phyloP scores from a whole-genome alignment of 2,113 vertebrate genomes.

The Camelus bactrianus region DNA sequence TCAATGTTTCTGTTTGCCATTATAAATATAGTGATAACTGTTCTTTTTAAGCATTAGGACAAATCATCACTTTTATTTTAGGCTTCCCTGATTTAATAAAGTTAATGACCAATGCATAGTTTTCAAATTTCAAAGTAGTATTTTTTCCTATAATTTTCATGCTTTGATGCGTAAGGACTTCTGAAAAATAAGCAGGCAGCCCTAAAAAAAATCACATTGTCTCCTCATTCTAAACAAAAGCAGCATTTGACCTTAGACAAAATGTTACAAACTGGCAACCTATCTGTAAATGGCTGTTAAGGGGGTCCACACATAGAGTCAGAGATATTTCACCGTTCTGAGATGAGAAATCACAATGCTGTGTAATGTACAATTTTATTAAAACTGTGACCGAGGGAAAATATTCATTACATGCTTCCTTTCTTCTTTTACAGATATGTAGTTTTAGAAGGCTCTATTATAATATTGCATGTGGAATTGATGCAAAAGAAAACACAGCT shows the following conservation, averaged over 20 bases:
- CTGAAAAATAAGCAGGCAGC: background rate
- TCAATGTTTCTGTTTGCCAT: background rate
- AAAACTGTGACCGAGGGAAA: slow-evolving; percentile 73
- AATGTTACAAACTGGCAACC: background rate
- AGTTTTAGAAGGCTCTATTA: slow-evolving; percentile 80
- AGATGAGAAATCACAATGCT: slow-evolving; percentile 67
- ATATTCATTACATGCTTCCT: slow-evolving; percentile 76
- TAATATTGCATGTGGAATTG: slow-evolving; percentile 78
- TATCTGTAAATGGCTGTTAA: background rate
- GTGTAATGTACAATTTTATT: slow-evolving; percentile 68
- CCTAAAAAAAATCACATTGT: slow-evolving; percentile 46
- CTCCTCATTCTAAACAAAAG: slow-evolving; percentile 24
- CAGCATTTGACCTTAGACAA: slow-evolving; percentile 16
- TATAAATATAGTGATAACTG: background rate
- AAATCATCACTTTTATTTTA: background rate
- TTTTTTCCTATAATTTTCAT: slow-evolving; percentile 56
- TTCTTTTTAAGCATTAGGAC: background rate
- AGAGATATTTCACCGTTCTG: slow-evolving; percentile 61
- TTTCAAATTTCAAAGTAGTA: background rate
- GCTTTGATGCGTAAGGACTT: background rate
- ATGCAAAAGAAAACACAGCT: slow-evolving; percentile 79
- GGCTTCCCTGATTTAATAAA: background rate
- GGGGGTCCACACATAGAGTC: background rate
- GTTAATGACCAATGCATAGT: background rate
- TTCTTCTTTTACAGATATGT: slow-evolving; percentile 79